These are phyloP conservation scores for Plemyria rubiginata DNA, from an alignment of 2,888 invertebrate species.

Conservation along the genomic window DNA sequence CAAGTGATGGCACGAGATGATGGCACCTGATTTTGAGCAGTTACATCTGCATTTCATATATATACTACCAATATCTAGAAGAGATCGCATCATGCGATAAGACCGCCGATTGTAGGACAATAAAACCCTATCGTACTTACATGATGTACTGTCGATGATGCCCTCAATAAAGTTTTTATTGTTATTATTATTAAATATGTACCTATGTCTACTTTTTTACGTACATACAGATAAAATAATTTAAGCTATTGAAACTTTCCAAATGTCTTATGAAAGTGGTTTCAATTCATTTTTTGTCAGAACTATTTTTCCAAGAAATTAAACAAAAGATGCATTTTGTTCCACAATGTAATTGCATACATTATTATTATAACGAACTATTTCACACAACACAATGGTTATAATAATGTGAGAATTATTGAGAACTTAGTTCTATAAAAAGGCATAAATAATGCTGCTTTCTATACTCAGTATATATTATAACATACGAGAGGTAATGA, in stretches of 20 bases:
- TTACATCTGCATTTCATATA: too few species aligned
- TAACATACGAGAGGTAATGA: conserved; percentile 3
- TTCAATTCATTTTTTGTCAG: conserved; percentile 1
- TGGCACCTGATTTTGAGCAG: too few species aligned
- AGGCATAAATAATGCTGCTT: conserved; percentile 27
- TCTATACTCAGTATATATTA: conserved; percentile 17
- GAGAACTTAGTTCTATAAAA: conserved; percentile 30
- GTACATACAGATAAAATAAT: background rate
- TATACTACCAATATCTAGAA: too few species aligned
- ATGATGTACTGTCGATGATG: too few species aligned
- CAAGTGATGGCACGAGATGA: too few species aligned
- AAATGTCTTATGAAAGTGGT: background rate
- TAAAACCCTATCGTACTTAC: too few species aligned
- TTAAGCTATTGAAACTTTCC: background rate
- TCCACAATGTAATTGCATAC: conserved; percentile 28
- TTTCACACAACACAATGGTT: conserved; percentile 35
- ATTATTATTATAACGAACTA: conserved; percentile 30
- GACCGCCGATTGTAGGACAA: too few species aligned
- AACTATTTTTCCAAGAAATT: conserved; percentile 7
- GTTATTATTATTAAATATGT: too few species aligned
- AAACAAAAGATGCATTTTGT: conserved; percentile 16
- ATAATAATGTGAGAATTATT: conserved; percentile 35
- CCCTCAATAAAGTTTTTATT: too few species aligned
- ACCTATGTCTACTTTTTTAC: too few species aligned
- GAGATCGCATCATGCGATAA: too few species aligned